Evolutionary conservation across 2,113 vertebrate species (phyloP).

Genomic region (Corydoras sp.): DNA sequence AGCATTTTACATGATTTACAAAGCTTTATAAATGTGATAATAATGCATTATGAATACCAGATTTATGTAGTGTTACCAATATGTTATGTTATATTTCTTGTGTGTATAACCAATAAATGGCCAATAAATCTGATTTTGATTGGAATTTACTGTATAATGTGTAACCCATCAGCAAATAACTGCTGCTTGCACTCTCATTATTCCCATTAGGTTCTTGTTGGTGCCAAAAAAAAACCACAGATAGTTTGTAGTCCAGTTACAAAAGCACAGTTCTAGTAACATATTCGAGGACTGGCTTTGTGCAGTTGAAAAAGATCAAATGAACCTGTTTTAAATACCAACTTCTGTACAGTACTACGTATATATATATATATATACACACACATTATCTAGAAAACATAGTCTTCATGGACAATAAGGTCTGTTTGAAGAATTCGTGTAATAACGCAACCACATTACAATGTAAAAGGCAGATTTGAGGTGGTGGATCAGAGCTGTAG

Average conservation of each 20-base stretch:
- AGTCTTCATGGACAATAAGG: constrained; percentile 1
- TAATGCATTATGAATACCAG: too few species aligned
- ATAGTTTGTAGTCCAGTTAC: too few species aligned
- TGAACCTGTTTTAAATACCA: constrained; percentile 43
- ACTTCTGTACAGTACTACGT: constrained; percentile 40
- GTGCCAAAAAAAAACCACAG: not conserved
- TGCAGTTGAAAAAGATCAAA: constrained; percentile 1
- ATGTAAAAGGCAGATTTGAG: constrained; percentile 5
- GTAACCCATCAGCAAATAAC: too few species aligned
- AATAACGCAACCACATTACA: not conserved
- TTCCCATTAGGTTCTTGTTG: not conserved
- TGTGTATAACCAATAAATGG: too few species aligned
- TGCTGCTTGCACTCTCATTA: not conserved
- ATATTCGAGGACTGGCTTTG: not conserved
- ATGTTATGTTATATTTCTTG: too few species aligned
- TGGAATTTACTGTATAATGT: too few species aligned
- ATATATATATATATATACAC: constrained; percentile 7
- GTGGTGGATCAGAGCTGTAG: not conserved
- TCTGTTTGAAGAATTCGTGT: not conserved
- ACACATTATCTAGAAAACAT: constrained; percentile 29
- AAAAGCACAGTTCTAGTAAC: not conserved
- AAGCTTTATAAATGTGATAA: too few species aligned
- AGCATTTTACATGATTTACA: too few species aligned
- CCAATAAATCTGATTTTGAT: too few species aligned
- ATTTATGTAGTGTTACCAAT: too few species aligned